A percentile compares a stretch with the other conserved stretches of the same genome.
phyloP scores from a whole-genome alignment of 1,140 invertebrate genomes.

The Philotrypesis tridentata region DNA sequence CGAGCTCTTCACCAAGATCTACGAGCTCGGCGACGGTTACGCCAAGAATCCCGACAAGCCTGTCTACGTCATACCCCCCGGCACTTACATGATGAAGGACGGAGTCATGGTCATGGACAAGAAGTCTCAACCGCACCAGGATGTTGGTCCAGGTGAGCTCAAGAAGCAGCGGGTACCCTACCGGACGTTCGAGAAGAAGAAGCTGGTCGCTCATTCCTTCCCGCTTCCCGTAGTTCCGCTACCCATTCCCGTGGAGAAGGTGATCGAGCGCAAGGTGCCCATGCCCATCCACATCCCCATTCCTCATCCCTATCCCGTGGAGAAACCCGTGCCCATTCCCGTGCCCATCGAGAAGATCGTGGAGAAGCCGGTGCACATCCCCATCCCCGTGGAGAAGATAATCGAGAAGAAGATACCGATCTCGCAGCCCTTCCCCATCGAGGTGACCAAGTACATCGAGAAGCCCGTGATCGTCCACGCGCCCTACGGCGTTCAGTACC shows the following conservation, averaged over 20 bases:
- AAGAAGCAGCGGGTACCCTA: slow-evolving; percentile 62
- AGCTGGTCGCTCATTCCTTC: slow-evolving; percentile 56
- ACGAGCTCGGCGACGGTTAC: slow-evolving; percentile 1
- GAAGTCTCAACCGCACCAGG: slow-evolving; percentile 31
- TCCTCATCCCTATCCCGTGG: slow-evolving; percentile 73
- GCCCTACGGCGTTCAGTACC: slow-evolving; percentile 59
- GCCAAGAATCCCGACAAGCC: slow-evolving; percentile 14
- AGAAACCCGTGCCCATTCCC: slow-evolving; percentile 70
- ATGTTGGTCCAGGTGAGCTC: too few species aligned
- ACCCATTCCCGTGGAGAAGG: slow-evolving; percentile 73
- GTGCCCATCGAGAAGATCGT: slow-evolving; percentile 73
- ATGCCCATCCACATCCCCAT: slow-evolving; percentile 62
- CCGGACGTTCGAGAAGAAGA: slow-evolving; percentile 60
- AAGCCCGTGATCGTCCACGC: slow-evolving; percentile 56
- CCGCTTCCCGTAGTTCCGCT: slow-evolving; percentile 68
- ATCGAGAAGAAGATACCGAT: slow-evolving; percentile 69
- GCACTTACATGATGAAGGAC: slow-evolving; percentile 31
- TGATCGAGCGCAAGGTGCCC: slow-evolving; percentile 70
- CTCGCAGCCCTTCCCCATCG: slow-evolving; percentile 55
- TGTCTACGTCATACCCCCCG: slow-evolving; percentile 40
- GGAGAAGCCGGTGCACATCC: slow-evolving; percentile 72
- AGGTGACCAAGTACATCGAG: slow-evolving; percentile 60
- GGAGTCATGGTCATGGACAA: slow-evolving; percentile 38
- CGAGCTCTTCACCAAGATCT: slow-evolving; percentile 15
- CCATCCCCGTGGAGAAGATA: slow-evolving; percentile 66